Conservation (phyloP, 2,113 vertebrate species). For the Odontophorus gujanensis region DNA sequence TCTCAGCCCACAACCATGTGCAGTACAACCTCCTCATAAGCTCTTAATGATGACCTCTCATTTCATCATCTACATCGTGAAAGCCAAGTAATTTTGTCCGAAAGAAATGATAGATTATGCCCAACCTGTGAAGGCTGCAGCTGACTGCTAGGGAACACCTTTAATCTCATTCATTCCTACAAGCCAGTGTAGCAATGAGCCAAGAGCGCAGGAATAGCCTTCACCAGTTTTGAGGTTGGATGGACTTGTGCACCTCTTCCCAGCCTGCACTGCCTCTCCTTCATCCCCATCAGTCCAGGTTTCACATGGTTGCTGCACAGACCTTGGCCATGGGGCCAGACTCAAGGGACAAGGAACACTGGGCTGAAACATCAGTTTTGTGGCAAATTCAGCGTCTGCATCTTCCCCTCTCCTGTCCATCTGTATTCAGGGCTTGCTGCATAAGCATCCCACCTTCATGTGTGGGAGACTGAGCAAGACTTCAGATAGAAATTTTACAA, state of each 20-base stretch:
- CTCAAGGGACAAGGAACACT: neutral
- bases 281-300: neutral
- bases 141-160: neutral
- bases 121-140: neutral
- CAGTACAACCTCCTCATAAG: neutral
- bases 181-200: neutral
- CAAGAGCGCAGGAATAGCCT: neutral
- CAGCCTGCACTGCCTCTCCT: neutral
- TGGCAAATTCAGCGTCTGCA: neutral
- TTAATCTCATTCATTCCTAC: neutral
- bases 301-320: neutral
- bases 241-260: neutral
- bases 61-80: neutral
- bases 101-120: neutral
- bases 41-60: neutral
- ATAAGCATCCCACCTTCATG: rapidly evolving
- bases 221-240: neutral
- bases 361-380: rapidly evolving
- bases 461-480: neutral
- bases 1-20: neutral
- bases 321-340: neutral
- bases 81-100: neutral
- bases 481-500: neutral
- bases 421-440: neutral
- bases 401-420: neutral